phyloP scores from a whole-genome alignment of 2,113 vertebrate genomes.

The Raja brachyura region DNA sequence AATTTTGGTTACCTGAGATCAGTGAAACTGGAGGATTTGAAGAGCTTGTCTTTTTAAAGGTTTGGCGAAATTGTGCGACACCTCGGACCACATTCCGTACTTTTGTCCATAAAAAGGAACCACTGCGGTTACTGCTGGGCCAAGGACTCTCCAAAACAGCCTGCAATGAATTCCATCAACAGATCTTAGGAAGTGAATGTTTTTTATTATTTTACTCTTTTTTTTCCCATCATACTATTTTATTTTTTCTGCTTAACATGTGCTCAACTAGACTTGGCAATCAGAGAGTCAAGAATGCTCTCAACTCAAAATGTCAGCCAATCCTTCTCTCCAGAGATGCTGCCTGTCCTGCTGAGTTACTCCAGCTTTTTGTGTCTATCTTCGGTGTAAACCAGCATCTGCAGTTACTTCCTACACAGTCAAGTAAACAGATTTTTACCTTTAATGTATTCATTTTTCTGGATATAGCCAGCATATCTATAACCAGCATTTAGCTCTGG shows the following conservation, averaged over 20 bases:
- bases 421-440: neutral
- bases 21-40: conserved; percentile 49
- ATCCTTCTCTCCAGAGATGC: too few species aligned
- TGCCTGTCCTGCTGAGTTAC: too few species aligned
- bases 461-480: too few species aligned
- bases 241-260: neutral
- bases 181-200: neutral
- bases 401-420: neutral
- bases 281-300: neutral
- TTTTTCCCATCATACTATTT: neutral
- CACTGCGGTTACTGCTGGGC: conserved; percentile 88
- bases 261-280: neutral
- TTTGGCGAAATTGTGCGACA: conserved; percentile 78
- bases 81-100: conserved; percentile 79
- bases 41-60: conserved; percentile 54
- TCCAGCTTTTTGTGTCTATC: too few species aligned
- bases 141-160: conserved; percentile 89
- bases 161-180: conserved; percentile 50
- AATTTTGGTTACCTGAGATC: conserved; percentile 61
- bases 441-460: too few species aligned
- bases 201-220: neutral
- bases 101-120: conserved; percentile 92
- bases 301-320: too few species aligned
- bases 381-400: too few species aligned
- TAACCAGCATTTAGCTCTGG: too few species aligned